Evolutionary conservation across 1,140 invertebrate species (phyloP), one percentile per base, ranked within the genome.

Genomic region (Archivesica marissinica): DNA sequence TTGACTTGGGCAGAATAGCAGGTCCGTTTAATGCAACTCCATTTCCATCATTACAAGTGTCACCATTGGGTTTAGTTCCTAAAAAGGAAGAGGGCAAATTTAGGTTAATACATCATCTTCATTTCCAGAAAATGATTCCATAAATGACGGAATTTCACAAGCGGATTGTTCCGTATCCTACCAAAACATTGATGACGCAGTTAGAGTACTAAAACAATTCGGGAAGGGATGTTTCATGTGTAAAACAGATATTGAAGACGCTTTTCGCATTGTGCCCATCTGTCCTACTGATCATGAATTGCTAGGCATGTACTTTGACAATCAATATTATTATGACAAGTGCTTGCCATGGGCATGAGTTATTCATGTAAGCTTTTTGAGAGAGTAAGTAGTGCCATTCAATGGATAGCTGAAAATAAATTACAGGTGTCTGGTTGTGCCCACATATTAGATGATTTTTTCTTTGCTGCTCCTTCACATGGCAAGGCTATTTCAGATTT

Each of bases 41-140:
- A n/a, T 61, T 83, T 30, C 50, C 28, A 41, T 74, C 59, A 33
- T 30, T 83, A 47, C 47, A 74, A 61, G 52, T 75, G 20, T 74
- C 68, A 20, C 79, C 80, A 30, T 28, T 83, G 20, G 80, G 80
- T 2, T 75, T 74, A 11, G 80, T 83, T 17, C 80, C 70, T 50
- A 72, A 83, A 68, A 88, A 75, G 28, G 30, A 47, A 35, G 13
- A 28, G 28, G 72, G 61, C 2, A 15, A 86, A 44, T 72, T 76
- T 38, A 15, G 68, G 13, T 7, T 75, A n/a, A 85, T 85, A 68
- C 80, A 88, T 64, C 84, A 88, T 54, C 66, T 89, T 15, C 84
- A 78, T 2, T 84, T 70, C 41, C 86, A 33, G 44, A 68, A 28
- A 47, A 81, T 7, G 35, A 54, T 23, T 50, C 30, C 11, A 17